These are phyloP conservation scores for Chrysoperla carnea DNA, from an alignment of 1,140 invertebrate genomes.

Conservation along the genomic window DNA sequence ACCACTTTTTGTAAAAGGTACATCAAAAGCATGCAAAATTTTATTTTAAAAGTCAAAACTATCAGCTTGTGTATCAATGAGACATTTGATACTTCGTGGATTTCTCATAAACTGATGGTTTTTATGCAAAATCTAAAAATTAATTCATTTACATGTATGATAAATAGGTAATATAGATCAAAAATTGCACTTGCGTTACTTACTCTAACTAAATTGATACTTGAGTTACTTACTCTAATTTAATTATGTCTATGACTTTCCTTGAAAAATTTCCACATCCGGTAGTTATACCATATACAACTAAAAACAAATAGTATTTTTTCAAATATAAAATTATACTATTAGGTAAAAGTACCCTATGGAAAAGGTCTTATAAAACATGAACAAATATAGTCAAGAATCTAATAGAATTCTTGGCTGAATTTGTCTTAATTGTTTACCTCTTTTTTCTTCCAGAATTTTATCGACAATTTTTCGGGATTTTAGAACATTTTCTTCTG, in stretches of 20 bases:
- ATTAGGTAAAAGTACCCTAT: background rate
- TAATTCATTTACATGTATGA: too few species aligned
- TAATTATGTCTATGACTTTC: conserved; percentile 35
- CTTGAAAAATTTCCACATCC: conserved; percentile 60
- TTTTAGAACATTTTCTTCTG: conserved; percentile 31
- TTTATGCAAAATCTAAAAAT: too few species aligned
- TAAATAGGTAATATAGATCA: too few species aligned
- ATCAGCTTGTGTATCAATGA: too few species aligned
- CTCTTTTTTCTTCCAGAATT: conserved; percentile 40
- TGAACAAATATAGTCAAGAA: background rate
- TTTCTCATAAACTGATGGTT: too few species aligned
- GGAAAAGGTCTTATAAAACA: background rate
- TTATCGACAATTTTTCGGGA: conserved; percentile 38
- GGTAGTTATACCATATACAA: conserved; percentile 61
- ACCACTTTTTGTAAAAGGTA: too few species aligned
- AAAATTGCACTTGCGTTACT: too few species aligned
- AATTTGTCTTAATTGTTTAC: conserved; percentile 14
- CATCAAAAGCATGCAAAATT: too few species aligned
- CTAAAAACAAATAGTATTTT: conserved; percentile 19
- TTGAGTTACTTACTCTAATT: conserved; percentile 31
- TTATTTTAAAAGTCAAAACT: too few species aligned
- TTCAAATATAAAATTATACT: background rate
- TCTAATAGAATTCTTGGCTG: background rate
- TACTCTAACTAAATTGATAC: too few species aligned
- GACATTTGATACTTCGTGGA: too few species aligned